Evolutionary conservation across 2,888 invertebrate species (phyloP).

Genomic region (Phorcus lineatus): DNA sequence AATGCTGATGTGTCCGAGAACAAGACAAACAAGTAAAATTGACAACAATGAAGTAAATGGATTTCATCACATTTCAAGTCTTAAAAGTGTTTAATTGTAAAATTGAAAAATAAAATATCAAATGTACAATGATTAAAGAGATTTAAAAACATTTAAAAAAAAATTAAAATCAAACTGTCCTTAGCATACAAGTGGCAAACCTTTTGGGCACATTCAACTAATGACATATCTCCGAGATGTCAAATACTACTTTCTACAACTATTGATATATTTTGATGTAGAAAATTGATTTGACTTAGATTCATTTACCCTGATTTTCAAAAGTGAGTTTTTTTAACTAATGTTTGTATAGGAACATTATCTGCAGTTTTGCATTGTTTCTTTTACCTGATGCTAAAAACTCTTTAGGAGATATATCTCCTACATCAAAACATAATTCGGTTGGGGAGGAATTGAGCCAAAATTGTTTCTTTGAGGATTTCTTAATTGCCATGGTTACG

Average conservation of each 20-base stretch:
- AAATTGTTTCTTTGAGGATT: background rate
- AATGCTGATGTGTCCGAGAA: background rate
- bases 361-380: too few species aligned
- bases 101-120: background rate
- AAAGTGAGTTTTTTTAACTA: background rate
- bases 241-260: background rate
- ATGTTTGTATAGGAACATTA: background rate
- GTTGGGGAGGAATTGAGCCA: background rate
- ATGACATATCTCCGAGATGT: background rate
- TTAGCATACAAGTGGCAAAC: too few species aligned
- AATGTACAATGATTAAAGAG: too few species aligned
- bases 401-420: background rate
- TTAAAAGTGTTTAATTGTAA: background rate
- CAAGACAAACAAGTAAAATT: background rate
- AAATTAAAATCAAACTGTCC: too few species aligned
- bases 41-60: background rate
- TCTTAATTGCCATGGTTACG: conserved; percentile 9
- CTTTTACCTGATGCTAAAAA: too few species aligned
- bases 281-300: background rate
- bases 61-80: background rate
- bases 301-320: background rate
- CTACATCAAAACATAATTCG: conserved; percentile 12
- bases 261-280: conserved; percentile 8
- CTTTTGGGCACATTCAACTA: background rate
- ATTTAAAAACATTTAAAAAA: too few species aligned